Evolutionary conservation across 2,888 invertebrate genomes (phyloP).

Genomic region (Theretra japonica): DNA sequence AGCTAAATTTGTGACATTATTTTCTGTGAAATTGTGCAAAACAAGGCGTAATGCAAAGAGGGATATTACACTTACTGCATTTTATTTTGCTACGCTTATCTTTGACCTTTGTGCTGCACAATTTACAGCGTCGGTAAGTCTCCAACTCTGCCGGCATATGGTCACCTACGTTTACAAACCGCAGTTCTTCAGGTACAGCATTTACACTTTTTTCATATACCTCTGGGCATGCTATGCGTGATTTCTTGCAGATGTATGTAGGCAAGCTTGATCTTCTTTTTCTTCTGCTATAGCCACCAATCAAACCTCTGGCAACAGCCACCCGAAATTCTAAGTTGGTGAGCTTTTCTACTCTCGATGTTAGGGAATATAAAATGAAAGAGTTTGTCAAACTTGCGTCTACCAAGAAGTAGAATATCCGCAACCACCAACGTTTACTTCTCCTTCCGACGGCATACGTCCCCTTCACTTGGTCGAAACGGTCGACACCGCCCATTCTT

Average conservation of each 20-base stretch:
- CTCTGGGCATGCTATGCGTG: conserved; percentile 34
- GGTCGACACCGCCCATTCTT: conserved; percentile 47
- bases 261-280: conserved; percentile 35
- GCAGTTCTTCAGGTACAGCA: conserved; percentile 41
- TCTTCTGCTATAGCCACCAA: conserved; percentile 38
- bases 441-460: conserved; percentile 44
- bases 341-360: conserved; percentile 36
- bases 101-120: conserved; percentile 24
- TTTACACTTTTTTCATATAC: conserved; percentile 37
- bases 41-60: conserved; percentile 36
- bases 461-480: conserved; percentile 41
- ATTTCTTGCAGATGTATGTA: conserved; percentile 33
- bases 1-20: conserved; percentile 30
- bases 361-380: conserved; percentile 40
- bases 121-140: conserved; percentile 35
- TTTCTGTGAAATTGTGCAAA: conserved; percentile 36
- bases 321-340: conserved; percentile 43
- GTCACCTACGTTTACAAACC: conserved; percentile 41
- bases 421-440: conserved; percentile 44
- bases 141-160: conserved; percentile 38
- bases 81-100: conserved; percentile 37
- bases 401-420: conserved; percentile 45
- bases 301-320: conserved; percentile 40
- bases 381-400: conserved; percentile 44
- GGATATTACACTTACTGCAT: conserved; percentile 35